Evolutionary conservation across 2,888 invertebrate species (phyloP).

Genomic region (Orthonychiurus folsomi): DNA sequence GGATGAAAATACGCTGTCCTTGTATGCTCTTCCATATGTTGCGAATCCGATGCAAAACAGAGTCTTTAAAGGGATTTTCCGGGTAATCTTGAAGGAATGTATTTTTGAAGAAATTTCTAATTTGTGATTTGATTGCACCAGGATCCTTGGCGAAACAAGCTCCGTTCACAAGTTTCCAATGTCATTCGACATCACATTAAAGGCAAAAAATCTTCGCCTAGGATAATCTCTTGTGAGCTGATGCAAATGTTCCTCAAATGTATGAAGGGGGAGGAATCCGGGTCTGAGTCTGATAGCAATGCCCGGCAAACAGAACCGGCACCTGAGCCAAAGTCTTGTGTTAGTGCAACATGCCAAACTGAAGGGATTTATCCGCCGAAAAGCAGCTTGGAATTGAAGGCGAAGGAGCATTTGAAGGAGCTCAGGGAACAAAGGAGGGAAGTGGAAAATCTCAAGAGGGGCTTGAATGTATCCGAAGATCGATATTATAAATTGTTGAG

Average conservation of each 20-base stretch:
- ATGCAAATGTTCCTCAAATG: conserved; percentile 9
- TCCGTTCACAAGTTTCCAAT: not conserved
- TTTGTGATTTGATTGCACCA: not conserved
- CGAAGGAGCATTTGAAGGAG: not conserved
- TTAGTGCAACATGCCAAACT: too few species aligned
- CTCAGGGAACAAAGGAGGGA: not conserved
- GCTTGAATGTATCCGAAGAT: conserved; percentile 4
- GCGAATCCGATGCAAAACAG: conserved; percentile 32
- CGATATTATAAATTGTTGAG: conserved; percentile 20
- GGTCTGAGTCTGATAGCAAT: too few species aligned
- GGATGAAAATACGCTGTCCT: conserved; percentile 33
- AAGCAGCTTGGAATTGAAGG: too few species aligned
- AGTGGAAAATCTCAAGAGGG: not conserved
- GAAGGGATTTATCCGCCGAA: too few species aligned
- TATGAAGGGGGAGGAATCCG: too few species aligned
- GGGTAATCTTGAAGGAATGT: not conserved
- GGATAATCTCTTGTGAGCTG: conserved; percentile 2
- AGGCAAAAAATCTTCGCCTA: too few species aligned
- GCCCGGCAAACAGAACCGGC: too few species aligned
- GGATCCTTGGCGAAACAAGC: not conserved
- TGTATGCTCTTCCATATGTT: conserved; percentile 38
- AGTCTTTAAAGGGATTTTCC: conserved; percentile 31
- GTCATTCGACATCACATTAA: not conserved
- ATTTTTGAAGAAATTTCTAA: not conserved
- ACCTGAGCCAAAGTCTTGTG: too few species aligned